A percentile compares a stretch with the other conserved stretches of the same genome.
phyloP scores from a whole-genome alignment of 2,113 vertebrate species.

The Mormyrus iriodes region DNA sequence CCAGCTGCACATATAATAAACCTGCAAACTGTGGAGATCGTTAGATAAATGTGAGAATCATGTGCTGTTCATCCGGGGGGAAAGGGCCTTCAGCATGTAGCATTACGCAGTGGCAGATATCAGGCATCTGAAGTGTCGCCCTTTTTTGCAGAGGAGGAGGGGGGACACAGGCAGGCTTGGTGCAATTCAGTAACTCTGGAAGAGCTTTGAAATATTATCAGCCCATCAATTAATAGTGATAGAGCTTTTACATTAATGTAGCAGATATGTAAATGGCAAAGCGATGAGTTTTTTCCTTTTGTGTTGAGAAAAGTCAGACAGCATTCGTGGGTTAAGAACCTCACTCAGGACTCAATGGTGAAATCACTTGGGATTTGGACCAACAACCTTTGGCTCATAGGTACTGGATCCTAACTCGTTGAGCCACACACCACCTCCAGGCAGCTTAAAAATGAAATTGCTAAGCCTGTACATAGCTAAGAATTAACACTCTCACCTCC shows the following conservation, averaged over 20 bases:
- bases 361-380: background rate
- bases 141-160: background rate
- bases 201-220: background rate
- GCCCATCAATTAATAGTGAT: background rate
- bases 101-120: background rate
- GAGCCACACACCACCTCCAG: background rate
- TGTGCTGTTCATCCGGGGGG: background rate
- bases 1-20: background rate
- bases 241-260: background rate
- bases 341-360: background rate
- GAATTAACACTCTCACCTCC: slow-evolving; percentile 63
- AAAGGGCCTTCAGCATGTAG: background rate
- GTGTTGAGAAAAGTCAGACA: background rate
- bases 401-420: background rate
- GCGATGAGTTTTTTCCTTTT: background rate
- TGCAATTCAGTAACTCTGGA: background rate
- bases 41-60: background rate
- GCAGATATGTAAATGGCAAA: background rate
- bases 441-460: too few species aligned
- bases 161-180: background rate
- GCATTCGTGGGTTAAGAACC: background rate
- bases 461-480: background rate
- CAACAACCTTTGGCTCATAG: background rate
- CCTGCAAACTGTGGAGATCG: background rate
- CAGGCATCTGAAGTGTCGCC: background rate